Percentiles rank a stretch among this genome's conserved stretches.
These are phyloP conservation scores for Andricus grossulariae DNA, from an alignment of 1,140 invertebrate species.

Conservation along the genomic window DNA sequence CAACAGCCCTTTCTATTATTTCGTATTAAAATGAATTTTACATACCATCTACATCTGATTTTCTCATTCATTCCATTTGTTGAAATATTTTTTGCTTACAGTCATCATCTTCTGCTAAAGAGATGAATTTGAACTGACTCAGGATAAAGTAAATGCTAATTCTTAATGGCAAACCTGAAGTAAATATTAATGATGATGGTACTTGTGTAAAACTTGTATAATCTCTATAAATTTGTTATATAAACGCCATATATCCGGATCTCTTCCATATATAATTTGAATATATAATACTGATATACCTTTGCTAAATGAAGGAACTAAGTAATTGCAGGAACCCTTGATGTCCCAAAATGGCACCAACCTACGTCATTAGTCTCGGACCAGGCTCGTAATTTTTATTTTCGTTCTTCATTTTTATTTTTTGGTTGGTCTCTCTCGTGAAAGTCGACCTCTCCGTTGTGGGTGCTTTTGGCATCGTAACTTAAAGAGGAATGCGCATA, in stretches of 20 bases:
- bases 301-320: neutral
- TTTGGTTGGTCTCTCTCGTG: slow-evolving; percentile 29
- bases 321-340: neutral
- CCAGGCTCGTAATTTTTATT: slow-evolving; percentile 32
- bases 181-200: slow-evolving; percentile 12
- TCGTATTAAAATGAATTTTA: too few species aligned
- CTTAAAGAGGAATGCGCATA: slow-evolving; percentile 32
- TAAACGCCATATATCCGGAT: neutral
- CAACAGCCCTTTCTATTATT: too few species aligned
- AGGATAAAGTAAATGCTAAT: slow-evolving; percentile 7
- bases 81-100: slow-evolving; percentile 1
- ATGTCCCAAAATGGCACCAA: neutral
- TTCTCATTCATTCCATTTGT: neutral
- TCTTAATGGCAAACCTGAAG: neutral
- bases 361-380: slow-evolving; percentile 14
- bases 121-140: slow-evolving; percentile 2
- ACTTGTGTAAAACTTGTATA: slow-evolving; percentile 1
- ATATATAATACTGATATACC: slow-evolving; percentile 8
- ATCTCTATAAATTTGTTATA: neutral
- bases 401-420: slow-evolving; percentile 23
- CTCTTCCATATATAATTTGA: neutral
- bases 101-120: neutral
- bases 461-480: slow-evolving; percentile 32
- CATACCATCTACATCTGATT: too few species aligned
- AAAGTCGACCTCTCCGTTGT: slow-evolving; percentile 36